Percentiles rank a stretch among this genome's conserved stretches.
phyloP scores from a whole-genome alignment of 2,797 vertebrate species.

The Scomberomorus guttatus region DNA sequence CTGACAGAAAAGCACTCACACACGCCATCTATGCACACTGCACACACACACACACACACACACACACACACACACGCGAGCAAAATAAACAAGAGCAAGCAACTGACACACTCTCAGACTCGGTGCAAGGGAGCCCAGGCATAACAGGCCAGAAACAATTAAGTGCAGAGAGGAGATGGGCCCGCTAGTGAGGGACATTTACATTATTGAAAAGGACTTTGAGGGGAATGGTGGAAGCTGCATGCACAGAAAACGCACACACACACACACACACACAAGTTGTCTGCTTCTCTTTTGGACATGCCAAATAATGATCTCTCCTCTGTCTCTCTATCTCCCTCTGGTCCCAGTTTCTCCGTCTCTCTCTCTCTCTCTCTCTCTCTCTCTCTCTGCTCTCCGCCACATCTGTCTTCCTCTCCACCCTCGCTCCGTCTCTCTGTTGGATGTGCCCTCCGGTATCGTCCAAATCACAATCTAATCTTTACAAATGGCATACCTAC shows the following conservation, averaged over 20 bases:
- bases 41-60: too few relatives aligned
- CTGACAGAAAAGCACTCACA: neutral
- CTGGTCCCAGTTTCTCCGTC: slow-evolving; percentile 3
- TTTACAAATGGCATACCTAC: slow-evolving; percentile 69
- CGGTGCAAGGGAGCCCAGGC: slow-evolving; percentile 42
- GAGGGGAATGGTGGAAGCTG: slow-evolving; percentile 50
- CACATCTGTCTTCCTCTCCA: neutral
- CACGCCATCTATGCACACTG: too few relatives aligned
- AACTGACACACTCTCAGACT: slow-evolving; percentile 42
- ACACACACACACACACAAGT: slow-evolving; percentile 34
- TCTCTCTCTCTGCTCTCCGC: slow-evolving; percentile 17
- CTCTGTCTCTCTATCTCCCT: slow-evolving; percentile 31
- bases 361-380: slow-evolving; percentile 23
- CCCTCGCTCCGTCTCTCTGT: slow-evolving; percentile 3
- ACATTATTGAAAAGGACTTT: slow-evolving; percentile 79
- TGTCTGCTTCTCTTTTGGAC: slow-evolving; percentile 57
- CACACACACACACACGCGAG: neutral
- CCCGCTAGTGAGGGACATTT: slow-evolving; percentile 73
- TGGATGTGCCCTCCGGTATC: slow-evolving; percentile 50
- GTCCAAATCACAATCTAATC: slow-evolving; percentile 65
- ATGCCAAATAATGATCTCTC: slow-evolving; percentile 73
- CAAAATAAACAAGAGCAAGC: slow-evolving; percentile 48
- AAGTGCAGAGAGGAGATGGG: slow-evolving; percentile 60
- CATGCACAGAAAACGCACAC: slow-evolving; percentile 60
- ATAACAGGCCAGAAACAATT: slow-evolving; percentile 79